Evolutionary conservation across 2,113 vertebrate genomes (phyloP), one percentile per base, ranked within the genome.

Genomic region (Myrmecobius fasciatus): DNA sequence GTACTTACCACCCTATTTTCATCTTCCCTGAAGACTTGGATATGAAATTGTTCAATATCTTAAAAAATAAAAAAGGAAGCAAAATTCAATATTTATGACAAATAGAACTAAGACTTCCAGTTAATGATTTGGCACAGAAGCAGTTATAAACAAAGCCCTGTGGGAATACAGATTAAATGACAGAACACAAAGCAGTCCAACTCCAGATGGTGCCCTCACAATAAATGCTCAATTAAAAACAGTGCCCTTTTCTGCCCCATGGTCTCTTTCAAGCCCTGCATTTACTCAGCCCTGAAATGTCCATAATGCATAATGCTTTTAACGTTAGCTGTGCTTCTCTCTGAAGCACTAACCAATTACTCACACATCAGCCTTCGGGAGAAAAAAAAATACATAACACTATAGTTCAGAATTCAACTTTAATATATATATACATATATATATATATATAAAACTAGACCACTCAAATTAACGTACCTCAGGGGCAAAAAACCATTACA

Each of bases 11-110:
- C 99, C 99, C 97, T 98, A 53, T 99, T 99, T 83, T 98, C 99
- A 91, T 99, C 99, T 97, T 99, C 99, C 94, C 94, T 98, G 51
- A 97, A 97, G 96, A 99, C 98, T 49, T 48, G 97, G 95, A 99
- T 98, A 89, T 99, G 99, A 98, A 99, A 99, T 56, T 99, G 98
- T 94, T 99, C 99, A 95, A 99, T 98, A 98, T 99, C 99, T 99
- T 98, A 60, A 98, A 98, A 47, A 93, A 48, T 96, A 94, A 92
- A 31, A 53, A 91, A 11, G 92, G 26, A 97, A 93, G 97, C 24
- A 96, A 43, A 53, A 52, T 75, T 97, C 67, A 96, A 54, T 8
- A 36, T 96, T 91, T 14, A 54, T 14, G 5, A 52, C 95, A 96
- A 92, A 92, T 5, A 48, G 53, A 26, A 95, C 12, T 95, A 75